phyloP scores from a whole-genome alignment of 2,797 vertebrate genomes.

The Lepilemur septentrionalis region DNA sequence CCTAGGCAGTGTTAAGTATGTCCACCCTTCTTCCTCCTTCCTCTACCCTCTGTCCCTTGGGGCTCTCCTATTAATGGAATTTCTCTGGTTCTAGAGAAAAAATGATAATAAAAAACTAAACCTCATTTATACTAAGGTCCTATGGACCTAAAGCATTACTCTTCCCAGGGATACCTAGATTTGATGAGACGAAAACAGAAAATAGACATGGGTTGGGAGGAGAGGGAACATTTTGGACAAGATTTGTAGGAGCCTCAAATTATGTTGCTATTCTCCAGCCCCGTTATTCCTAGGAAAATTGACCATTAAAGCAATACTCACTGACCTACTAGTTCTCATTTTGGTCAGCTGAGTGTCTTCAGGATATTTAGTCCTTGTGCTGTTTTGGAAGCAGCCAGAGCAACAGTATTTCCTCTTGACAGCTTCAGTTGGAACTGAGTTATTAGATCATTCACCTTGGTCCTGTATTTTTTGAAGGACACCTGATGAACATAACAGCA shows the following conservation, averaged over 20 bases:
- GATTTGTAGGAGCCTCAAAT: not conserved
- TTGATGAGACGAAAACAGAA: conserved; percentile 15
- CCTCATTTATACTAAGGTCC: conserved; percentile 6
- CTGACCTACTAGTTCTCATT: not conserved
- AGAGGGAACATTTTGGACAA: not conserved
- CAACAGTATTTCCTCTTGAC: not conserved
- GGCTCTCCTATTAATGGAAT: conserved; percentile 10
- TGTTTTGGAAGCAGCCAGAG: not conserved
- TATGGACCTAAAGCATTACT: conserved; percentile 1
- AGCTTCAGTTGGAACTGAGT: not conserved
- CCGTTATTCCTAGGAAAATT: not conserved
- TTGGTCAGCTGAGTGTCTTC: not conserved
- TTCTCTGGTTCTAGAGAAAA: conserved; percentile 44
- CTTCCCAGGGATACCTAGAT: not conserved
- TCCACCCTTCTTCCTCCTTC: not conserved
- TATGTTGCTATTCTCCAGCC: not conserved
- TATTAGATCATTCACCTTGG: not conserved
- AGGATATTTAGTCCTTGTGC: not conserved
- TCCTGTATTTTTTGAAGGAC: not conserved
- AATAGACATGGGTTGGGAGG: not conserved
- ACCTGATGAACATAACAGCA: not conserved
- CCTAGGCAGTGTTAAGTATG: not conserved
- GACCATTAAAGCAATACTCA: not conserved
- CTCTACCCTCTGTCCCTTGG: not conserved
- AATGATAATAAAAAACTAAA: not conserved